phyloP scores from a whole-genome alignment of 2,797 vertebrate genomes.

The Iguana delicatissima region DNA sequence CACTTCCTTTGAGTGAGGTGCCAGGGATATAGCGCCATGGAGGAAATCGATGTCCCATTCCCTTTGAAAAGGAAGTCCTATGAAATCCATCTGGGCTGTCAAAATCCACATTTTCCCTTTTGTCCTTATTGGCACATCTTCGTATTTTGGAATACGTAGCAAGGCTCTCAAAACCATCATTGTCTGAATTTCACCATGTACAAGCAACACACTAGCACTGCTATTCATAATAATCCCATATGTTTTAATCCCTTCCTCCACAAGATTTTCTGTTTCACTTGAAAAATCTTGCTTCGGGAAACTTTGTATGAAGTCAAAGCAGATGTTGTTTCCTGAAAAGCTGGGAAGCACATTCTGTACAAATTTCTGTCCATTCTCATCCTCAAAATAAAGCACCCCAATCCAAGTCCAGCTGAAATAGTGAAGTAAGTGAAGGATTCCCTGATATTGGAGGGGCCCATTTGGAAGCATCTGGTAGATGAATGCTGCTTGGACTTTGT shows the following conservation, averaged over 20 bases:
- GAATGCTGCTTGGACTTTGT: neutral
- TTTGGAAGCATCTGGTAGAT: conserved; percentile 1
- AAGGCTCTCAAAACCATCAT: neutral
- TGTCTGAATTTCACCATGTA: conserved; percentile 20
- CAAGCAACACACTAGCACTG: neutral
- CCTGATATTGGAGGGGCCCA: neutral
- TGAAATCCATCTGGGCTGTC: conserved; percentile 5
- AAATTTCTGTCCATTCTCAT: neutral
- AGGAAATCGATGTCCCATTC: neutral
- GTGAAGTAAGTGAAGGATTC: neutral
- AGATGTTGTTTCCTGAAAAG: neutral
- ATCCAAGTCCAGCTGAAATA: conserved; percentile 24
- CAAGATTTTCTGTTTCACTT: neutral
- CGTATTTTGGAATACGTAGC: neutral
- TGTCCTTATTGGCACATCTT: neutral
- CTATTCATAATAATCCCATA: neutral
- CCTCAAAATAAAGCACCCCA: neutral
- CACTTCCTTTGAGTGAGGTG: neutral
- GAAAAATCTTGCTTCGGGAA: neutral
- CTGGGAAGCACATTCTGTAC: neutral
- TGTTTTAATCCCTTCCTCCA: neutral
- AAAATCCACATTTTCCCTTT: neutral
- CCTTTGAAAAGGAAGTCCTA: neutral
- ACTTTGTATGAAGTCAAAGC: conserved; percentile 1
- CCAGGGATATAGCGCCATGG: conserved; percentile 11